Evolutionary conservation across 2,888 invertebrate species (phyloP).

Genomic region (Euphydryas editha): DNA sequence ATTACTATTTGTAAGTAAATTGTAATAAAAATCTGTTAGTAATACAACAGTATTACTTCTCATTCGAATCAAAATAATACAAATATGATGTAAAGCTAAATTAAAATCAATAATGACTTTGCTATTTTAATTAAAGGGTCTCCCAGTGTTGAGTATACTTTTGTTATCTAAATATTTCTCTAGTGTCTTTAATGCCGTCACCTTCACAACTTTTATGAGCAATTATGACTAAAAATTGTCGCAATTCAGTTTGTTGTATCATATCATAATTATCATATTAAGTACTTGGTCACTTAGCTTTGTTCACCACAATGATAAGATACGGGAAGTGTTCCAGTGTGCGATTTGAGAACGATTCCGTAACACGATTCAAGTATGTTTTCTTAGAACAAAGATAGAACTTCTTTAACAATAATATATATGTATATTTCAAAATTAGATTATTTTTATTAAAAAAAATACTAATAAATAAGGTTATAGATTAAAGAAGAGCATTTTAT

Average conservation of each 20-base stretch:
- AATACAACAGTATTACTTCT: too few species aligned
- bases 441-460: too few species aligned
- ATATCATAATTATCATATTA: conserved; percentile 23
- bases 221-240: conserved; percentile 9
- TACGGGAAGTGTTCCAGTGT: conserved; percentile 43
- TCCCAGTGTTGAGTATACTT: not conserved
- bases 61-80: too few species aligned
- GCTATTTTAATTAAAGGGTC: not conserved
- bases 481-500: not conserved
- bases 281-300: conserved; percentile 17
- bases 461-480: too few species aligned
- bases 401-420: conserved; percentile 5
- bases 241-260: conserved; percentile 17
- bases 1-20: too few species aligned
- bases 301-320: conserved; percentile 33
- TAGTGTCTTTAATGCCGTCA: not conserved
- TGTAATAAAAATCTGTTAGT: too few species aligned
- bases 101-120: too few species aligned
- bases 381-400: conserved; percentile 1
- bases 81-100: too few species aligned
- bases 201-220: not conserved
- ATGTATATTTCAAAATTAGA: not conserved
- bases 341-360: conserved; percentile 38
- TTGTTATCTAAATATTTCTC: not conserved
- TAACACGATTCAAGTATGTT: conserved; percentile 18